Base-by-base conservation (phyloP, 2,113 vertebrate species). In the Ariopsis seemanni region DNA sequence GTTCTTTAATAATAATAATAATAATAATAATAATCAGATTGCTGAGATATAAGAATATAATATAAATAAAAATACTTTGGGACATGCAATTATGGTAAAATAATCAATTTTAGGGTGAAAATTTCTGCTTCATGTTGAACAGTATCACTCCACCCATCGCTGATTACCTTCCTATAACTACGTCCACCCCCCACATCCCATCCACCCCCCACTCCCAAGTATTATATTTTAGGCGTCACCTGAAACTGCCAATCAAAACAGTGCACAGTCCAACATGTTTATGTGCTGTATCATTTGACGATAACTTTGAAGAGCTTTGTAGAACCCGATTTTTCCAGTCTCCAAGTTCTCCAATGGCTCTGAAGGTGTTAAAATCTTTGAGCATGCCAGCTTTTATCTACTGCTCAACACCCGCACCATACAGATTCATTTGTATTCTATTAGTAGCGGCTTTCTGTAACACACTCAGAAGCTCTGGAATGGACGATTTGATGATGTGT, bases 381-480 rank as follows among this genome's bases (percentile, higher is more conserved):
- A 71, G 62, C 42, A 53, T 55, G 63, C n/a, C 82, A 62, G 52
- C 30, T 48, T 52, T 63, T 65, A 30, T 84, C 74, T 62, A 58
- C 17, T 48, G 81, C 60, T 67, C 75, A 52, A 84, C 82, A 63
- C 52, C 80, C 48, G 48, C 30, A 63, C 58, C 42, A 52, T 58
- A 86, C 14, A 57, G 57, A 69, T 81, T 87, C 75, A 87, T 89
- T 65, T 84, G 85, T 63, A 78, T 84, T 78, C 75, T 75, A 78
- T 83, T 86, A 83, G 72, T 7, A 25, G 67, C 6, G 27, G 69
- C 18, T 63, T 83, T 20, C 75, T 69, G 85, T 85, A 58, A 62
- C 74, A 72, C 65, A 42, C 81, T 84, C 81, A 84, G 82, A 34
- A 82, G 86, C 60, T 53, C 30, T 14, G 25, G 85, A 52, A 78